phyloP scores from a whole-genome alignment of 2,113 vertebrate genomes.

The Brachirus orientalis region DNA sequence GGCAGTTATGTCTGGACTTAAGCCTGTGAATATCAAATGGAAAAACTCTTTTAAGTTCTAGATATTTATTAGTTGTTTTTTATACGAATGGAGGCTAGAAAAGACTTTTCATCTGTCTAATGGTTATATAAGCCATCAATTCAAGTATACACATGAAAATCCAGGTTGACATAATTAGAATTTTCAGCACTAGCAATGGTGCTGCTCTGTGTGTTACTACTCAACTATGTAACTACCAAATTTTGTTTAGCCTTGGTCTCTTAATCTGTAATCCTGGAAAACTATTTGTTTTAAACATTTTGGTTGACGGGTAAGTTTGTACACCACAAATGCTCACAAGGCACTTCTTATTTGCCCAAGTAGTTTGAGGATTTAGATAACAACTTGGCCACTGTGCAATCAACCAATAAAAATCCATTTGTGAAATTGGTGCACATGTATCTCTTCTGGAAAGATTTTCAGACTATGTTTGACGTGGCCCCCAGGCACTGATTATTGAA shows the following conservation, averaged over 20 bases:
- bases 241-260: constrained; percentile 19
- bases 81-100: no score
- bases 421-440: constrained; percentile 70
- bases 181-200: constrained; percentile 2
- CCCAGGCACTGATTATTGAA: constrained; percentile 60
- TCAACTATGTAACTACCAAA: constrained; percentile 5
- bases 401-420: constrained; percentile 78
- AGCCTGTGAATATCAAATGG: not conserved
- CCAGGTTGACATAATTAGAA: constrained; percentile 6
- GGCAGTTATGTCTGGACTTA: not conserved
- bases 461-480: constrained; percentile 70
- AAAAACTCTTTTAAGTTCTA: not conserved
- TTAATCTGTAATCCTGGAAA: constrained; percentile 40
- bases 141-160: constrained; percentile 26
- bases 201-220: not conserved
- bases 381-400: constrained; percentile 75
- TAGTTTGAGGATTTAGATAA: constrained; percentile 80
- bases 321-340: constrained; percentile 50
- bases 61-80: no score
- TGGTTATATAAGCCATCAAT: not conserved
- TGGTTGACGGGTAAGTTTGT: constrained; percentile 33
- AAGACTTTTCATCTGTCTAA: constrained; percentile 18
- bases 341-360: constrained; percentile 66
- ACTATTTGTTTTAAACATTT: constrained; percentile 56
- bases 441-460: constrained; percentile 68